These are phyloP conservation scores for Nymphalis io DNA, from an alignment of 1,140 invertebrate species.

Conservation along the genomic window DNA sequence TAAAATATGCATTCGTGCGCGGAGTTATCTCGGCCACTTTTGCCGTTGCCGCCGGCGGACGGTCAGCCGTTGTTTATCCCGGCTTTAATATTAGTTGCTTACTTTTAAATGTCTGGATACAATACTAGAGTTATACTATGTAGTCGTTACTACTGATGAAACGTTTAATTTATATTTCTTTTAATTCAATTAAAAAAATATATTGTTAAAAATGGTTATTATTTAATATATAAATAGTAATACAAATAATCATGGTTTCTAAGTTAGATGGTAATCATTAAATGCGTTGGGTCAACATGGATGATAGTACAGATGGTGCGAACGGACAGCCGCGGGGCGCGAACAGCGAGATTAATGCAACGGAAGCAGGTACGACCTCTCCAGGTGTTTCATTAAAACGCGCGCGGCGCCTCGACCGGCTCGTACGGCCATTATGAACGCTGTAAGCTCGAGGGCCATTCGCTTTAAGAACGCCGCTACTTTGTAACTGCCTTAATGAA, in stretches of 20 bases:
- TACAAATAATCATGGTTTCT: neutral
- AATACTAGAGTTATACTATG: slow-evolving; percentile 16
- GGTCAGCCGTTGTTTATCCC: slow-evolving; percentile 69
- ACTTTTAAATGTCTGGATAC: slow-evolving; percentile 43
- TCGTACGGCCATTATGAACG: slow-evolving; percentile 75
- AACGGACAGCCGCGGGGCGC: slow-evolving; percentile 35
- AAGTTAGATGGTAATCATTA: neutral
- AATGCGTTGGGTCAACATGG: slow-evolving; percentile 36
- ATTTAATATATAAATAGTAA: too few relatives aligned
- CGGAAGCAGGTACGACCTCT: slow-evolving; percentile 71
- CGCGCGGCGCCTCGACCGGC: slow-evolving; percentile 69
- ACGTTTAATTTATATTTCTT: neutral
- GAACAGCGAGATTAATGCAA: slow-evolving; percentile 73
- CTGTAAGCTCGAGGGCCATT: slow-evolving; percentile 77
- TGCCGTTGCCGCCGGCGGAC: slow-evolving; percentile 58
- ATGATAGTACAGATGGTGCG: slow-evolving; percentile 45
- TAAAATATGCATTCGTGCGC: slow-evolving; percentile 76
- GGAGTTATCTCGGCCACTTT: slow-evolving; percentile 71
- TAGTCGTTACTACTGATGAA: neutral
- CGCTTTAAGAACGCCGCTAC: slow-evolving; percentile 79
- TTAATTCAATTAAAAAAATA: neutral
- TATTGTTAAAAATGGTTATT: too few relatives aligned
- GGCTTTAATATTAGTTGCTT: slow-evolving; percentile 61
- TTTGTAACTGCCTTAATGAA: slow-evolving; percentile 80
- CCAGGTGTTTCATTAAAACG: slow-evolving; percentile 80